phyloP scores from a whole-genome alignment of 2,113 vertebrate genomes.

The Rhodinocichla rosea region DNA sequence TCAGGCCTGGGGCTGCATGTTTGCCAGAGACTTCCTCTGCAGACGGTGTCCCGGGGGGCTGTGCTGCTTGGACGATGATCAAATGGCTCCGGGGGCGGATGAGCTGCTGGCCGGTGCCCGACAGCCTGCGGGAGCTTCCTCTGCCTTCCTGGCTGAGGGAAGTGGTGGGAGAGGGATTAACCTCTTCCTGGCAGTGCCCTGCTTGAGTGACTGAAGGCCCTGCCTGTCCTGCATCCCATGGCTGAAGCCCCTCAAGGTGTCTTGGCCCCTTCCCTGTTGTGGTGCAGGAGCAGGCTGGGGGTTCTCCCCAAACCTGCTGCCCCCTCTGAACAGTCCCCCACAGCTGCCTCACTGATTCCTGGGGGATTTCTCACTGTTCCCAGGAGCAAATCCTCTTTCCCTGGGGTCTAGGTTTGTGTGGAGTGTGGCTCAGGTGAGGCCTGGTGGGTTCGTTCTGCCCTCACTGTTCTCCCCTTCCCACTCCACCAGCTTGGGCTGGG shows the following conservation, averaged over 20 bases:
- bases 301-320: neutral
- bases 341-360: neutral
- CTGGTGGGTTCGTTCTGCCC: accelerated
- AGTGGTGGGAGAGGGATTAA: constrained; percentile 25
- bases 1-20: neutral
- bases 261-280: accelerated
- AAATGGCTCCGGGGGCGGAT: constrained; percentile 36
- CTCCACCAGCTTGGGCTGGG: neutral
- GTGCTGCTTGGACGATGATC: constrained; percentile 25
- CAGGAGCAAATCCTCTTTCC: neutral
- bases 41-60: neutral
- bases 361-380: neutral
- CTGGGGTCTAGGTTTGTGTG: neutral
- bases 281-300: neutral
- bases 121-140: constrained; percentile 15
- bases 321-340: neutral
- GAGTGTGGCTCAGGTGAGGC: neutral
- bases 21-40: constrained; percentile 10
- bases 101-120: neutral
- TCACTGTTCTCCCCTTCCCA: neutral
- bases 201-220: neutral
- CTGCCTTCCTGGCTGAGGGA: neutral
- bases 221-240: neutral
- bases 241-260: accelerated
- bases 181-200: neutral